phyloP scores from a whole-genome alignment of 2,888 invertebrate genomes.

The Xanthorhoe spadicearia region DNA sequence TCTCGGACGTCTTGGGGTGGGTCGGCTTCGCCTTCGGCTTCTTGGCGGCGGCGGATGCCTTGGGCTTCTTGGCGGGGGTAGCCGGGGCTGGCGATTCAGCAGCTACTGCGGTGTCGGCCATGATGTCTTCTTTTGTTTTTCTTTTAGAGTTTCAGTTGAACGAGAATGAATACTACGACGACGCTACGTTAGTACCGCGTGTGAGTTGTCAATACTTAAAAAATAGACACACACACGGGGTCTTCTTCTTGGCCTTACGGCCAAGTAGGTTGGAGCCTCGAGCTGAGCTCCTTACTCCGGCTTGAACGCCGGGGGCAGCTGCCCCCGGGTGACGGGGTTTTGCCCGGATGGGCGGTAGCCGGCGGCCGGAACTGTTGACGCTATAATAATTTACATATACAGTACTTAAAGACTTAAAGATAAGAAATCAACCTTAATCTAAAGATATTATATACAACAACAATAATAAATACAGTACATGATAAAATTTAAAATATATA shows the following conservation, averaged over 20 bases:
- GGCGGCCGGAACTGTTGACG: too few species aligned
- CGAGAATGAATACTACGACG: background rate
- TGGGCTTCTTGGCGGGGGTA: conserved; percentile 55
- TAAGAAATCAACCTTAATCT: too few species aligned
- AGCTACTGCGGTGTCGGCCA: conserved; percentile 30
- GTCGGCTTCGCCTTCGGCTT: conserved; percentile 64
- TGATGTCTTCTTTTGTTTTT: too few species aligned
- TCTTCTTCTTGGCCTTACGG: background rate
- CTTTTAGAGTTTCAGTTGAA: background rate
- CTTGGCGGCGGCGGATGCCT: conserved; percentile 48
- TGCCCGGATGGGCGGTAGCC: background rate
- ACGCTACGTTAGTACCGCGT: background rate
- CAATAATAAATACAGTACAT: too few species aligned
- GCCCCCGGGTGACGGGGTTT: background rate
- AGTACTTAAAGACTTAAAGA: too few species aligned
- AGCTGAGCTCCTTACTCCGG: background rate
- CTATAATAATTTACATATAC: too few species aligned
- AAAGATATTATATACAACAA: too few species aligned
- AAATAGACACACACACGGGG: background rate
- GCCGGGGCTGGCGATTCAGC: conserved; percentile 55
- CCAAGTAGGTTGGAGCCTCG: background rate
- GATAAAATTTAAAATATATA: too few species aligned
- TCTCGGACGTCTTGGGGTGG: conserved; percentile 60
- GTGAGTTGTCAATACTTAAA: background rate
- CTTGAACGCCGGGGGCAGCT: background rate